Evolutionary conservation across 1,140 invertebrate genomes (phyloP), one percentile per base, ranked within the genome.

Genomic region (Schlechtendalia chinensis): DNA sequence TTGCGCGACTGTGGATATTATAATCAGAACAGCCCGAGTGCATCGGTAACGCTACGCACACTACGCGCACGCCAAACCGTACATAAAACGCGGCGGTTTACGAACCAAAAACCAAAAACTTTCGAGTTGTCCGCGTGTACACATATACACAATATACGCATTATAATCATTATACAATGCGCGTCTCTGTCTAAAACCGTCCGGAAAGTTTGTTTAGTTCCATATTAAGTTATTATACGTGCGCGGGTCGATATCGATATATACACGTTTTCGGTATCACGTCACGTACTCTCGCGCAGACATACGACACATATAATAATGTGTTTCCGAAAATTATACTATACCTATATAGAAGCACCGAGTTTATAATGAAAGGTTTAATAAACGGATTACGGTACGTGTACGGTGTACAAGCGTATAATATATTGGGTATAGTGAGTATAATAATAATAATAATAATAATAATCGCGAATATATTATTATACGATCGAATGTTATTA

Each of bases 301-400:
- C n/a, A 22, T 61, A 29, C 24, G 24, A 29, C 0, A 29, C 0
- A 17, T 19, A 29, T 39, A 39, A 39, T 39, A 39, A 39, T 17
- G 4, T 47, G 45, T 67, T 11, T 12, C n/a, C n/a, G 14, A 69
- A 69, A 69, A 50, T 50, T 16, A 47, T 69, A 47, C 16, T 1
- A 69, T 69, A 19, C 1, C 3, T 39, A 39, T 39, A 39, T 39
- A 22, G 32, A 4, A 19, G 5, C 45, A 47, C 39, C 63, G 39
- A 50, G 24, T 69, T 50, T 24, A 8, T 39, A 69, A 50, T 47
- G 67, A 50, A 27, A 69, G n/a, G 67, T 69, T 69, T 69, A 45
- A 47, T 47, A 69, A 69, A 69, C 22, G 39, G 16, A 69, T 69
- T 69, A 69, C 6, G n/a, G 2, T 24, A 39, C 14, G 17, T 39